Evolutionary conservation across 2,888 invertebrate genomes (phyloP), one percentile per base, ranked within the genome.

Genomic region (Gastracanthus pulcherrimus): DNA sequence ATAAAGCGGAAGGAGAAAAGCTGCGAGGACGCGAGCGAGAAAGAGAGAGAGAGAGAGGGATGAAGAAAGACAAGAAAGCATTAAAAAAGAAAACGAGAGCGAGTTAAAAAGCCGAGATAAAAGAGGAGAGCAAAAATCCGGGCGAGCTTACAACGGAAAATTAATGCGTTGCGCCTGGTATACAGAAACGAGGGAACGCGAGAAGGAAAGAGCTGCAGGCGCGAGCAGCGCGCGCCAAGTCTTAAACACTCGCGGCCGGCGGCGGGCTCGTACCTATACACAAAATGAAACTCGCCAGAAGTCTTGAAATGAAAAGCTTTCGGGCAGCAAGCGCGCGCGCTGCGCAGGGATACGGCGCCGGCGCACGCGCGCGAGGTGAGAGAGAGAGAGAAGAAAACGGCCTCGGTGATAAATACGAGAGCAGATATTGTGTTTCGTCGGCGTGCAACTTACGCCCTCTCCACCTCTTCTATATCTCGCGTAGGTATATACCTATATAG

Each of bases 361-460:
- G n/a, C n/a, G n/a, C n/a, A n/a, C n/a, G n/a, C n/a, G n/a, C n/a
- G n/a, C n/a, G n/a, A n/a, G n/a, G n/a, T n/a, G n/a, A n/a, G n/a
- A n/a, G n/a, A n/a, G n/a, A n/a, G n/a, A n/a, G n/a, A 34, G 60
- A 31, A 41, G 62, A 31, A 67, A 66, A 74, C 64, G 66, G 41
- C 38, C 51, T 55, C 26, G 34, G 82, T 85, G 84, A 87, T 88
- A 88, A 88, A 88, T 88, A 86, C 84, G 85, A 82, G 74, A 83
- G 82, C 83, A 82, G 85, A 88, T 87, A 88, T 88, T 87, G 87
- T 87, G 85, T 86, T 85, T 85, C 84, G 77, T 80, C 29, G 45
- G 13, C n/a, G 70, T 36, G 26, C 66, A 29, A 38, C 34, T 48
- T 16, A 19, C 62, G 19, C 67, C 3, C 51, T 29, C 36, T 29